These are phyloP conservation scores for Dromius quadrimaculatus DNA, from an alignment of 2,888 invertebrate genomes.

Conservation along the genomic window DNA sequence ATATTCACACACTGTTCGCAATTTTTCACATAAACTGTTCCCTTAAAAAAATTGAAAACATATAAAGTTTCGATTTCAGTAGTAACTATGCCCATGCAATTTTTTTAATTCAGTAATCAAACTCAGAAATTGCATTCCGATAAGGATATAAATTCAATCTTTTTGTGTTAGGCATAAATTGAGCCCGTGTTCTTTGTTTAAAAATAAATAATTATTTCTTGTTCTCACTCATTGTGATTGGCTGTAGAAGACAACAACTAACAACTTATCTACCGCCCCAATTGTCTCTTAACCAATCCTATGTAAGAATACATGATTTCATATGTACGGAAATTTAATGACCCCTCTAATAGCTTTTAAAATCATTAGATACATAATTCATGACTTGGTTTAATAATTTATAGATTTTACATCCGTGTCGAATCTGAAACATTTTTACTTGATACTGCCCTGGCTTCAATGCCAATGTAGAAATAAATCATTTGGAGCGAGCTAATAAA, in stretches of 20 bases:
- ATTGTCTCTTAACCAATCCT: constrained; percentile 20
- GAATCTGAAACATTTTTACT: constrained; percentile 6
- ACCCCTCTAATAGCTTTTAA: constrained; percentile 23
- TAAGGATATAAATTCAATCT: too few species aligned
- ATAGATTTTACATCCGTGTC: background rate
- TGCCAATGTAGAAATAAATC: constrained; percentile 14
- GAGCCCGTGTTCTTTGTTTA: too few species aligned
- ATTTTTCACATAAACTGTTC: too few species aligned
- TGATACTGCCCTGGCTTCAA: background rate
- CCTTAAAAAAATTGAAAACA: too few species aligned
- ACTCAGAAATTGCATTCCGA: too few species aligned
- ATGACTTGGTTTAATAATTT: background rate
- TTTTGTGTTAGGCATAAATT: too few species aligned
- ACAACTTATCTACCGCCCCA: constrained; percentile 31
- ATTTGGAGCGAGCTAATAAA: constrained; percentile 9
- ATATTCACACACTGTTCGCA: too few species aligned
- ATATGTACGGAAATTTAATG: constrained; percentile 29
- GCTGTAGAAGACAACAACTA: constrained; percentile 32
- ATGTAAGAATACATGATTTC: constrained; percentile 9
- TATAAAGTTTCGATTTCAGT: too few species aligned
- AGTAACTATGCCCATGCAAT: too few species aligned
- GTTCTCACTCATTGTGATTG: constrained; percentile 13
- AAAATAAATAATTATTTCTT: constrained; percentile 13
- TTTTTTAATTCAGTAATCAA: too few species aligned
- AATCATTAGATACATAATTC: constrained; percentile 20